Evolutionary conservation across 1,140 invertebrate species (phyloP).

Genomic region (Aphis craccivora): DNA sequence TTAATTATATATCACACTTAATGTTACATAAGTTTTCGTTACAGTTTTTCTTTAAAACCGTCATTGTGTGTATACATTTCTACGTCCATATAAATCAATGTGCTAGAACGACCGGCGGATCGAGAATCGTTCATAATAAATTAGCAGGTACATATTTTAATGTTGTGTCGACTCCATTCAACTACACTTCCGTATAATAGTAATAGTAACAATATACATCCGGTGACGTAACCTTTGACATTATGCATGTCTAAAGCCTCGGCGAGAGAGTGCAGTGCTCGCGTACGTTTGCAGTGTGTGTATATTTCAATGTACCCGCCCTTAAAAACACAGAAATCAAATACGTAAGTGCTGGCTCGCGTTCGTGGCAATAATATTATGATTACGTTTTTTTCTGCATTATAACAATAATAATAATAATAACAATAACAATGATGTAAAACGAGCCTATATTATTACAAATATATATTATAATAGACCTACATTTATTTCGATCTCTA

Average conservation of each 20-base stretch:
- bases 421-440: not conserved
- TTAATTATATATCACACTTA: not conserved
- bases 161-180: not conserved
- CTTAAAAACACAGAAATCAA: not conserved
- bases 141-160: not conserved
- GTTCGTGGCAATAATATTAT: not conserved
- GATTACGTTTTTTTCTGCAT: not conserved
- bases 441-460: too few species aligned
- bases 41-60: not conserved
- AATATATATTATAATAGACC: not conserved
- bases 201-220: slow-evolving; percentile 1
- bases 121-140: not conserved
- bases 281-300: not conserved
- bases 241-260: not conserved
- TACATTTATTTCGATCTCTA: not conserved
- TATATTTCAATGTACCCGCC: too few species aligned
- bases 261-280: too few species aligned
- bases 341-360: not conserved
- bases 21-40: not conserved
- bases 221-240: not conserved
- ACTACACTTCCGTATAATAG: not conserved
- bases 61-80: not conserved
- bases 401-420: too few species aligned
- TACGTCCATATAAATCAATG: not conserved
- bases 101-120: not conserved